Conservation (phyloP, 1,140 invertebrate species). For the Drosophila serrata region DNA sequence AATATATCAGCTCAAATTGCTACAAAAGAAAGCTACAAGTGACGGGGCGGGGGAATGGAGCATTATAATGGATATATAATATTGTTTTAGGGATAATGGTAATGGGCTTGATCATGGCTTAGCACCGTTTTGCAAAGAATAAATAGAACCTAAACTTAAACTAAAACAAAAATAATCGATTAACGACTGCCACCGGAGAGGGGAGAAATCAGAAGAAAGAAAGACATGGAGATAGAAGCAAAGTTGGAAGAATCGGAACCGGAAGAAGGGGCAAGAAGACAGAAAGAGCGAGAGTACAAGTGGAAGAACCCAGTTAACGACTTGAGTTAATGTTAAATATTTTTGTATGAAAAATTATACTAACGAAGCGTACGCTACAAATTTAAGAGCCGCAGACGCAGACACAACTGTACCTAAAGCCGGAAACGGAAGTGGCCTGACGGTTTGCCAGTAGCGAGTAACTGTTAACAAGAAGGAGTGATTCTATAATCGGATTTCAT, state of each 20-base stretch:
- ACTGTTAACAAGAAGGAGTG: not conserved
- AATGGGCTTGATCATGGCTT: conserved; percentile 44
- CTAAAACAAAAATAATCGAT: conserved; percentile 61
- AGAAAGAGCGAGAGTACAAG: not conserved
- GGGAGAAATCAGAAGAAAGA: not conserved
- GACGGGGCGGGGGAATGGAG: not conserved
- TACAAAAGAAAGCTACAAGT: conserved; percentile 35
- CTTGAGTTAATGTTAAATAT: conserved; percentile 58
- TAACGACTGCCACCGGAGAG: conserved; percentile 63
- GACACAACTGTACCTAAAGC: conserved; percentile 44
- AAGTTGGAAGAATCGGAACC: not conserved
- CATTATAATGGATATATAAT: not conserved
- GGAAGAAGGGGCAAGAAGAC: not conserved
- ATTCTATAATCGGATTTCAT: no score
- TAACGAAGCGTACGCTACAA: conserved; percentile 61
- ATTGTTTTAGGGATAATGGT: not conserved
- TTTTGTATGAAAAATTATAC: conserved; percentile 66
- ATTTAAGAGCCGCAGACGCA: conserved; percentile 56
- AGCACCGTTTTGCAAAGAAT: conserved; percentile 60
- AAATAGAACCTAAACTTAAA: conserved; percentile 74
- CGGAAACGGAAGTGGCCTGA: conserved; percentile 14
- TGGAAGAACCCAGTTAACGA: conserved; percentile 63
- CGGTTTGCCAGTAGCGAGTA: conserved; percentile 1
- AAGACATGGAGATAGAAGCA: not conserved
- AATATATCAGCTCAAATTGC: conserved; percentile 39